A percentile compares a stretch with the other conserved stretches of the same genome.
Conservation (phyloP, 2,113 vertebrate genomes). For the Picathartes gymnocephalus region DNA sequence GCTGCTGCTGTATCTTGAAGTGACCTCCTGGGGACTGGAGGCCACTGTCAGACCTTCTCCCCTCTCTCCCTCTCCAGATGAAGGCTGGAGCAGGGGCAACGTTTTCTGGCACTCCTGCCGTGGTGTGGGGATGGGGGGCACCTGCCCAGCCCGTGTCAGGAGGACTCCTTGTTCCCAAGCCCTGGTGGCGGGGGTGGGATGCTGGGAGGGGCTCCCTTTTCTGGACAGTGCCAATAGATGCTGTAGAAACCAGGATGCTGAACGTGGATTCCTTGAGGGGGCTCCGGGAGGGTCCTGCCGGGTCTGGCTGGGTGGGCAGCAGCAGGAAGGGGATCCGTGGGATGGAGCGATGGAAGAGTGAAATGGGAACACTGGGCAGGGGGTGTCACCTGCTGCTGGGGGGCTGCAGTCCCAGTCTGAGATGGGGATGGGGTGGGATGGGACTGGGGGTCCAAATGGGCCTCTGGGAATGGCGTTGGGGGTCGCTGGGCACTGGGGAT, state of each 20-base stretch:
- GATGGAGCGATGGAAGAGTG: neutral
- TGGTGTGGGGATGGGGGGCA: rapidly evolving
- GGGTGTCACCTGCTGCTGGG: neutral
- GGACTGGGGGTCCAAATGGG: neutral
- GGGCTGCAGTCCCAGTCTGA: neutral
- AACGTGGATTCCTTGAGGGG: neutral
- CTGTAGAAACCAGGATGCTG: neutral
- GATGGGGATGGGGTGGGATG: neutral
- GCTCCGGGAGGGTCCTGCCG: rapidly evolving
- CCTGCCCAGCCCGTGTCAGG: rapidly evolving
- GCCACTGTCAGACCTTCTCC: neutral
- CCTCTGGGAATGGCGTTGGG: neutral
- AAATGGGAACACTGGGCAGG: neutral
- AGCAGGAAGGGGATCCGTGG: neutral
- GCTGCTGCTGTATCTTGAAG: neutral
- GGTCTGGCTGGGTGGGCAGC: neutral
- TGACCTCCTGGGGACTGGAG: neutral
- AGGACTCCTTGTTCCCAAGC: neutral
- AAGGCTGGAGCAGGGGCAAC: neutral
- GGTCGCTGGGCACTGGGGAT: neutral
- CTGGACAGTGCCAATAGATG: neutral
- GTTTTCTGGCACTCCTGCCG: no score
- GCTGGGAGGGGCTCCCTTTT: neutral
- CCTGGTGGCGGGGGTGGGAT: neutral
- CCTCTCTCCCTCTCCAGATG: neutral